Base-by-base conservation (phyloP, 2,797 vertebrate genomes). In the Artibeus jamaicensis region DNA sequence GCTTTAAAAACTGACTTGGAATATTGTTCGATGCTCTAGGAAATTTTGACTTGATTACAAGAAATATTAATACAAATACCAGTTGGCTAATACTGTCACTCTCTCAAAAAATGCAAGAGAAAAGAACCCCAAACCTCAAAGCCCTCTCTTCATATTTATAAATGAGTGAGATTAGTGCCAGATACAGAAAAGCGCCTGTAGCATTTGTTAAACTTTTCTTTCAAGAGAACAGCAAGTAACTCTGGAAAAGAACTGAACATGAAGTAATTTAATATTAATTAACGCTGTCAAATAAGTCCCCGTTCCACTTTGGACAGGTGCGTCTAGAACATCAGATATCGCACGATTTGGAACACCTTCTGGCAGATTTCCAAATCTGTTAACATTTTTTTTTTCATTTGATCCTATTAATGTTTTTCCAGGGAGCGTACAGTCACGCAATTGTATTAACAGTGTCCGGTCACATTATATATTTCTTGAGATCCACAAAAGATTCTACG, bases 311-410 rank as follows among this genome's bases (percentile, higher is more conserved):
- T 92, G 71, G 93, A 93, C 78, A 94, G 90, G 85, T 90, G 94
- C 46, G 50, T 46, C 37, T 7, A 90, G 59, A 95, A 68, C 73
- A 84, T 93, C 90, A 97, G 96, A 46, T 59, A 88, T 48, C 88
- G 50, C 82, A 78, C 18, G 55, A 98, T 95, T 59, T 93, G 74
- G 39, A 97, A 94, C 93, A 95, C 93, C 93, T 92, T 85, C 78
- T 96, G 97, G 96, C 85, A 90, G 82, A 82, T 82, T 92, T 83
- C 97, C 96, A 97, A 96, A 89, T 94, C 95, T 15, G 53, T 76
- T 70, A 95, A 86, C 14, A 2, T 65, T n/a, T n/a, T 59, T 55
- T n/a, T 46, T 76, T 92, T 97, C 32, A 26, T 88, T 92, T 92
- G 97, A 95, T 94, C 74, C 78, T 24, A 84, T 93, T 94, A 71